phyloP scores from a whole-genome alignment of 2,113 vertebrate genomes.

The Numenius arquata region DNA sequence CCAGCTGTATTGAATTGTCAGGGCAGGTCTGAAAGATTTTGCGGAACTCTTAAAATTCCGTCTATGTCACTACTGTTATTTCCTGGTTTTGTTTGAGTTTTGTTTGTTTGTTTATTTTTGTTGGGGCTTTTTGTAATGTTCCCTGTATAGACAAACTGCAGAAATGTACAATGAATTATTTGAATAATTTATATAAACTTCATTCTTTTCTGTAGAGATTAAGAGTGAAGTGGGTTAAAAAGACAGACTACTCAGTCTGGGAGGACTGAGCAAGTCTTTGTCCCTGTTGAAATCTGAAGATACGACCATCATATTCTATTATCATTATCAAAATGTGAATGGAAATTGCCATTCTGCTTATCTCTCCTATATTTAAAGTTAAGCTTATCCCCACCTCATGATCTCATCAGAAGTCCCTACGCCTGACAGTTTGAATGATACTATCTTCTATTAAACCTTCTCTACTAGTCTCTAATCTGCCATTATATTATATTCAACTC shows the following conservation, averaged over 20 bases:
- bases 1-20: not conserved
- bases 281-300: not conserved
- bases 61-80: not conserved
- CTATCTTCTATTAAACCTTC: not conserved
- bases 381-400: not conserved
- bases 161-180: not conserved
- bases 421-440: not conserved
- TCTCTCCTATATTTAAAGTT: not conserved
- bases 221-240: not conserved
- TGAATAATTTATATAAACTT: not conserved
- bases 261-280: not conserved
- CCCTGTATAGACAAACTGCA: not conserved
- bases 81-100: not conserved
- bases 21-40: not conserved
- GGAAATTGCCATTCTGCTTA: not conserved
- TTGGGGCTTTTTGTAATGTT: not conserved
- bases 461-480: not conserved
- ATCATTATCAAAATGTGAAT: not conserved
- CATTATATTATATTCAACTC: not conserved
- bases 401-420: not conserved
- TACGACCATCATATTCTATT: not conserved
- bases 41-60: not conserved
- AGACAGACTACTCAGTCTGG: not conserved
- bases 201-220: not conserved
- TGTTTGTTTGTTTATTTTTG: not conserved